Evolutionary conservation across 2,888 invertebrate species (phyloP).

Genomic region (Caenorhabditis drosophilae): DNA sequence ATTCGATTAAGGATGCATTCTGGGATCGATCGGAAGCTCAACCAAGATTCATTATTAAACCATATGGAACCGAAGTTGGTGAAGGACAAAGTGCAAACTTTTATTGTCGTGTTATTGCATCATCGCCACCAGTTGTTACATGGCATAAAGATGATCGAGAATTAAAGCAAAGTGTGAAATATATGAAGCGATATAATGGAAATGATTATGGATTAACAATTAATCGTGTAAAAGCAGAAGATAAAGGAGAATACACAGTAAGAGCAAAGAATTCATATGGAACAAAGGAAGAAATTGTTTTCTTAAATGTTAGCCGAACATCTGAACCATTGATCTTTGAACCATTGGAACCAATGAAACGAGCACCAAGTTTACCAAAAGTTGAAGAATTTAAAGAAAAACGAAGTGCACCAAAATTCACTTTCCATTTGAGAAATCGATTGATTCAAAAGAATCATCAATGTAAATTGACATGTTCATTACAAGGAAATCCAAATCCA

Average conservation of each 20-base stretch:
- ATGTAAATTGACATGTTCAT: slow-evolving; percentile 95
- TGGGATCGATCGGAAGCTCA: slow-evolving; percentile 80
- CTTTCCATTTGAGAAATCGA: slow-evolving; percentile 96
- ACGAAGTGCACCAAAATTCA: slow-evolving; percentile 92
- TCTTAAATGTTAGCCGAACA: slow-evolving; percentile 81
- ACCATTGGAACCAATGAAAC: slow-evolving; percentile 56
- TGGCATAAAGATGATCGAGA: slow-evolving; percentile 94
- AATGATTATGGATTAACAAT: slow-evolving; percentile 97
- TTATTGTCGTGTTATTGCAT: slow-evolving; percentile 90
- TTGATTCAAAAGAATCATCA: slow-evolving; percentile 91
- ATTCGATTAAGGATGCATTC: slow-evolving; percentile 86
- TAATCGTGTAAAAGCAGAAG: slow-evolving; percentile 87
- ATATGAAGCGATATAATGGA: slow-evolving; percentile 95
- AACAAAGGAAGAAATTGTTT: slow-evolving; percentile 91
- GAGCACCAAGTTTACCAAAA: slow-evolving; percentile 51
- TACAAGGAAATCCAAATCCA: slow-evolving; percentile 91
- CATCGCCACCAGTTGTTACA: slow-evolving; percentile 90
- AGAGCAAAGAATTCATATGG: slow-evolving; percentile 95
- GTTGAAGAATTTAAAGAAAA: slow-evolving; percentile 83
- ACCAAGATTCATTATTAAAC: slow-evolving; percentile 95
- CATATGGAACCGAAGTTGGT: slow-evolving; percentile 79
- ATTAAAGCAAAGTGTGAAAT: slow-evolving; percentile 93
- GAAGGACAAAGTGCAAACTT: slow-evolving; percentile 97
- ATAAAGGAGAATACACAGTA: slow-evolving; percentile 71
- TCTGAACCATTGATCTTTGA: slow-evolving; percentile 45